Evolutionary conservation across 23 tunicate species (phyloP).

Genomic region (Trididemnum miniatum): DNA sequence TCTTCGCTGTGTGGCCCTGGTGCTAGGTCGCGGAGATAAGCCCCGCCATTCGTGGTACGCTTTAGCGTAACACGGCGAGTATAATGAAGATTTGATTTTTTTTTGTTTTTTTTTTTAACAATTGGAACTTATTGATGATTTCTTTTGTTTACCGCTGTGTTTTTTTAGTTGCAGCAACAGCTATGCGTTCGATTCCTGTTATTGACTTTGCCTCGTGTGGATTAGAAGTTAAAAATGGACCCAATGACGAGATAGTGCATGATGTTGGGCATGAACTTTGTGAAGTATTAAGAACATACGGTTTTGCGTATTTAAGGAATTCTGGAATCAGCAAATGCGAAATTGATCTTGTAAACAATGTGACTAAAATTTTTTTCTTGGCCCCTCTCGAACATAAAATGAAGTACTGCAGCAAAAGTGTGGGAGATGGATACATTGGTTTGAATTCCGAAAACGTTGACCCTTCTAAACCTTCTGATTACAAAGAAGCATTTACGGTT

Average conservation of each 20-base stretch:
- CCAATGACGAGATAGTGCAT: too few relatives aligned
- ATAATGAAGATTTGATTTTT: too few relatives aligned
- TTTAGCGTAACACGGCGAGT: too few relatives aligned
- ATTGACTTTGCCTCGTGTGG: slow-evolving; percentile 13
- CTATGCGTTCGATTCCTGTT: too few relatives aligned
- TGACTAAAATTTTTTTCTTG: slow-evolving; percentile 20
- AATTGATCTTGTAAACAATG: slow-evolving; percentile 23
- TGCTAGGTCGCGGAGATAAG: too few relatives aligned
- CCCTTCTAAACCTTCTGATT: slow-evolving; percentile 49
- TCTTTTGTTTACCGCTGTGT: too few relatives aligned
- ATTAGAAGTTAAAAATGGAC: neutral
- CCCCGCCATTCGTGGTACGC: too few relatives aligned
- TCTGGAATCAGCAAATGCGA: neutral
- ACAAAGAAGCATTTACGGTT: slow-evolving; percentile 52
- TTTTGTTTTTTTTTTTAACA: too few relatives aligned
- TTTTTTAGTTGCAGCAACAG: too few relatives aligned
- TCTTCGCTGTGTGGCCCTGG: too few relatives aligned
- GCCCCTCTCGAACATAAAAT: slow-evolving; percentile 26
- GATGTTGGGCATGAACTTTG: neutral
- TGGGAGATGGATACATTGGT: slow-evolving; percentile 28
- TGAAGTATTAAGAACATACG: slow-evolving; percentile 8
- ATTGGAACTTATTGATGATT: too few relatives aligned
- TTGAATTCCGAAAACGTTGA: slow-evolving; percentile 22
- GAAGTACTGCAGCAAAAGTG: neutral
- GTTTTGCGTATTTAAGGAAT: slow-evolving; percentile 40